Evolutionary conservation across 2,113 vertebrate genomes (phyloP), one percentile per base, ranked within the genome.

Genomic region (Esox niger): DNA sequence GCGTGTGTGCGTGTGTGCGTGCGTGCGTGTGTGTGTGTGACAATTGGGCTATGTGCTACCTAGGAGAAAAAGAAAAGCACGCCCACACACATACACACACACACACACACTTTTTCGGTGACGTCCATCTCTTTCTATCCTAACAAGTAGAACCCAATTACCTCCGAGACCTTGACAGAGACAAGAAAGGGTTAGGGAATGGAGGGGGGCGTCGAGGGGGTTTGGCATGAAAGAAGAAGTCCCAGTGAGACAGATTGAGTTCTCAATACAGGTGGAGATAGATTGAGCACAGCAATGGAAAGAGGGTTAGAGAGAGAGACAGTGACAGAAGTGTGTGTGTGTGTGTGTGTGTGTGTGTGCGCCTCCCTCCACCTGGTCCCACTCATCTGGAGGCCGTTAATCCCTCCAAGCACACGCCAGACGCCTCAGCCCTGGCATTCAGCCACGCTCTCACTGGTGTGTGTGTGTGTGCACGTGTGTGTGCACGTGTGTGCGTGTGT

Each of bases 351-450:
- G 4, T 32, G 27, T 17, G 10, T 29, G 57, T 35, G 13, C 31
- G 81, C 80, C 83, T 79, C 82, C 84, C 89, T 86, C 85, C 87
- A 87, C 86, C 89, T 88, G 88, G 88, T 88, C 87, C 85, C 87
- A 83, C 86, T 89, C 88, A 89, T 89, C 87, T 89, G 86, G 84
- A 88, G 85, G 89, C 85, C 76, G 88, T 88, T 90, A 90, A 90
- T 90, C 89, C 88, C 87, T 82, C 86, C 84, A 88, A 87, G 87
- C 89, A 88, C 88, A 86, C 85, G 84, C 87, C 88, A 90, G 86
- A 87, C 86, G 86, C 89, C 86, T 87, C 88, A 82, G 79, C 70
- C 30, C 82, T 90, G 89, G 89, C 89, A 85, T 79, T 73, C 74
- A 86, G 88, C 89, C 89, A 87, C 79, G 88, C 80, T 52, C 47